Percentiles rank a stretch among this genome's conserved stretches.
Conservation (phyloP, 64 coral and sea anemone genomes). For the Stichodactyla mertensii region DNA sequence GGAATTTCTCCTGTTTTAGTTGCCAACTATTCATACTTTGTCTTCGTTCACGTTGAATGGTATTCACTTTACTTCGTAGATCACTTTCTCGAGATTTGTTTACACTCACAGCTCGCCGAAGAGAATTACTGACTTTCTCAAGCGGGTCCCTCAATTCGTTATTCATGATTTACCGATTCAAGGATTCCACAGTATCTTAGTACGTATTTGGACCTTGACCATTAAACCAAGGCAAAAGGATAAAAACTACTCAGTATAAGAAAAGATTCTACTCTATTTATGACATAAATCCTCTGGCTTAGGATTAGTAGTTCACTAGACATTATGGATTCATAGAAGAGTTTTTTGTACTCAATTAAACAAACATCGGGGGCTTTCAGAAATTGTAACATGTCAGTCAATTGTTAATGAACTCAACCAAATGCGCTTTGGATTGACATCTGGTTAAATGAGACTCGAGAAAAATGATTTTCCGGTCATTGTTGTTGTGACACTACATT, state of each 20-base stretch:
- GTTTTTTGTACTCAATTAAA: not conserved
- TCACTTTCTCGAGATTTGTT: conserved; percentile 85
- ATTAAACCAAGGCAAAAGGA: not conserved
- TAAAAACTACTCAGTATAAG: not conserved
- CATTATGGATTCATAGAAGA: conserved; percentile 12
- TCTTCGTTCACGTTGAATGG: conserved; percentile 71
- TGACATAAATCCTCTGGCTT: not conserved
- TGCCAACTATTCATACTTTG: conserved; percentile 75
- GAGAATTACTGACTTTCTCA: conserved; percentile 79
- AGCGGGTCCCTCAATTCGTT: conserved; percentile 80
- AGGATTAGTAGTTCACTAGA: not conserved
- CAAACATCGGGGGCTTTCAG: conserved; percentile 24
- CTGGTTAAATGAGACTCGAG: not conserved
- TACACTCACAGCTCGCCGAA: conserved; percentile 76
- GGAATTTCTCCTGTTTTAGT: conserved; percentile 82
- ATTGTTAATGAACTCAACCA: conserved; percentile 10
- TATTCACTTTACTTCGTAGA: conserved; percentile 65
- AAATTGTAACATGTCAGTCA: conserved; percentile 21
- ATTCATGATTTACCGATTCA: conserved; percentile 36
- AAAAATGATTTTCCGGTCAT: not conserved
- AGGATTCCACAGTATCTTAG: not conserved
- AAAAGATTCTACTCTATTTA: not conserved
- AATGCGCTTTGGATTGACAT: conserved; percentile 4
- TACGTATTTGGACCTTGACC: not conserved
- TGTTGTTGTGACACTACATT: not conserved